Conservation (phyloP, 2,888 invertebrate species). For the Trichopria drosophilae region DNA sequence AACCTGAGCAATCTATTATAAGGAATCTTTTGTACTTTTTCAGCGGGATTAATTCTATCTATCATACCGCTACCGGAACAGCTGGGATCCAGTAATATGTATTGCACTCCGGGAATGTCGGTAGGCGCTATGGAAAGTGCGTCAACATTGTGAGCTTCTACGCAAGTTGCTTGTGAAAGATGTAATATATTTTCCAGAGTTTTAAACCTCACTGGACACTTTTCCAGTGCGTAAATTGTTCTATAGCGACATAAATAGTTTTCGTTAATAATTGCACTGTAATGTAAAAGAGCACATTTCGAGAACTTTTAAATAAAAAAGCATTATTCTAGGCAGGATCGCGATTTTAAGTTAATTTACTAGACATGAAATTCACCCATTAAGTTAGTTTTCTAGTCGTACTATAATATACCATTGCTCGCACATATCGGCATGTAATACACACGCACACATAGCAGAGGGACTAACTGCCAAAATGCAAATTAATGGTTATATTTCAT, state of each 20-base stretch:
- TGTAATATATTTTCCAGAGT: conserved; percentile 68
- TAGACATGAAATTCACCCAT: too few species aligned
- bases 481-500: too few species aligned
- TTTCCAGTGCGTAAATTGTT: conserved; percentile 82
- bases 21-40: conserved; percentile 59
- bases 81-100: conserved; percentile 93
- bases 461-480: too few species aligned
- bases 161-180: conserved; percentile 69
- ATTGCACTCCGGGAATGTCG: conserved; percentile 74
- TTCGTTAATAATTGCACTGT: too few species aligned
- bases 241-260: conserved; percentile 62
- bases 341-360: too few species aligned
- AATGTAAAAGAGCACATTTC: too few species aligned
- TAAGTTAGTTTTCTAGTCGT: too few species aligned
- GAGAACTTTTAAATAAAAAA: too few species aligned
- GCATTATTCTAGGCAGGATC: too few species aligned
- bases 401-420: too few species aligned
- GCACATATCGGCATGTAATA: too few species aligned
- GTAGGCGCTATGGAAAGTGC: conserved; percentile 68
- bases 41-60: conserved; percentile 61
- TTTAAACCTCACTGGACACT: conserved; percentile 67
- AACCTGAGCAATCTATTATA: conserved; percentile 66
- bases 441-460: too few species aligned
- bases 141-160: conserved; percentile 71
- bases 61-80: conserved; percentile 88